Conservation (phyloP, 1,140 invertebrate species). For the Musca vetustissima region DNA sequence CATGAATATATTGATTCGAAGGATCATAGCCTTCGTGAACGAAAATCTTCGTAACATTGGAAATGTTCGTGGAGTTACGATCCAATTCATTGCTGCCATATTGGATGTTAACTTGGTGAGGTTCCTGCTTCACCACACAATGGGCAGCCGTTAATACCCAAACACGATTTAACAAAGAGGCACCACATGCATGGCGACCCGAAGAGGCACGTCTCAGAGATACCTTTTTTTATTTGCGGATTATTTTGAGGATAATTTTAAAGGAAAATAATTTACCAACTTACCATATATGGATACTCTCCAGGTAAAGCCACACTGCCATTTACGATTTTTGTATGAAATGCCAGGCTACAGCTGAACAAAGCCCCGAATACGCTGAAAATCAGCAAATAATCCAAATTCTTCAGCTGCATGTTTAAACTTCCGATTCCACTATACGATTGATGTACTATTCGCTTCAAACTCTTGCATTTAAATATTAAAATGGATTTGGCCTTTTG, state of each 20-base stretch:
- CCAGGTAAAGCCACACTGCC: constrained; percentile 38
- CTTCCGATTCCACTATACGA: neutral
- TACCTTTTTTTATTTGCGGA: constrained; percentile 26
- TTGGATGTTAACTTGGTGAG: constrained; percentile 37
- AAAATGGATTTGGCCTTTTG: neutral
- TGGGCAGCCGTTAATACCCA: constrained; percentile 51
- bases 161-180: constrained; percentile 41
- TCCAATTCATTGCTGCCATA: constrained; percentile 38
- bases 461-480: constrained; percentile 5
- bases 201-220: constrained; percentile 39
- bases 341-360: neutral
- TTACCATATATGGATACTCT: constrained; percentile 45
- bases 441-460: neutral
- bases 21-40: constrained; percentile 48
- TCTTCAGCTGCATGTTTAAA: neutral
- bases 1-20: constrained; percentile 39
- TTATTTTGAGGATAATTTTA: neutral
- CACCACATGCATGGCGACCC: constrained; percentile 51
- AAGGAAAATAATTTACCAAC: neutral
- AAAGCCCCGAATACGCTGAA: neutral
- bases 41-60: constrained; percentile 34
- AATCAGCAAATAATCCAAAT: neutral
- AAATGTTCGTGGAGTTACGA: constrained; percentile 37
- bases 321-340: constrained; percentile 41
- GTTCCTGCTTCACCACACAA: constrained; percentile 34